Evolutionary conservation across 2,113 vertebrate species (phyloP).

Genomic region (Scopus umbretta): DNA sequence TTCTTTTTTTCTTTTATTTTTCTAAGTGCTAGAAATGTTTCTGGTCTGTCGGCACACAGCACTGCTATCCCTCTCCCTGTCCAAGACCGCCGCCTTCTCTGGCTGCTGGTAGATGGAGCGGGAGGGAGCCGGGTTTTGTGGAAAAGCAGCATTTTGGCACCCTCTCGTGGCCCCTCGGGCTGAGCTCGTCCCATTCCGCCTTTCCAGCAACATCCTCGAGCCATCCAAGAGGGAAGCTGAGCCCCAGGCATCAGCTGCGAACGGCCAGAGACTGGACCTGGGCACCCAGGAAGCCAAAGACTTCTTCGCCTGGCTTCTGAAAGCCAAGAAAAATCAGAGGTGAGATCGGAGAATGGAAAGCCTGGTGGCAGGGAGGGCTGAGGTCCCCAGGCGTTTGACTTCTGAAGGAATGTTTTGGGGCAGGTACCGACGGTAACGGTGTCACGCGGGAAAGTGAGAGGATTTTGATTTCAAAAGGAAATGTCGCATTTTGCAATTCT

Average conservation of each 20-base stretch:
- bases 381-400: fast-evolving
- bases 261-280: background rate
- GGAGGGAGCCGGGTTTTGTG: background rate
- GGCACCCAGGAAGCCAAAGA: background rate
- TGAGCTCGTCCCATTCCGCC: background rate
- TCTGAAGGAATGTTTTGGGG: background rate
- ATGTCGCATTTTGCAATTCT: background rate
- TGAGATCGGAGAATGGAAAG: background rate
- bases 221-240: slow-evolving; percentile 25
- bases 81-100: background rate
- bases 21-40: background rate
- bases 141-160: background rate
- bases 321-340: slow-evolving; percentile 21
- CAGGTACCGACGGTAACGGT: fast-evolving
- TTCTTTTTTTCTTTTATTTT: background rate
- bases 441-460: fast-evolving
- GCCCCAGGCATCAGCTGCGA: background rate
- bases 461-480: background rate
- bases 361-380: background rate
- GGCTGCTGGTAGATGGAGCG: background rate
- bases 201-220: background rate
- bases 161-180: background rate
- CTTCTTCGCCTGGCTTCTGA: slow-evolving; percentile 25
- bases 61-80: fast-evolving
- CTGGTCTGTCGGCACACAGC: background rate